phyloP scores from a whole-genome alignment of 2,113 vertebrate genomes.

The Pogonocichla stellata region DNA sequence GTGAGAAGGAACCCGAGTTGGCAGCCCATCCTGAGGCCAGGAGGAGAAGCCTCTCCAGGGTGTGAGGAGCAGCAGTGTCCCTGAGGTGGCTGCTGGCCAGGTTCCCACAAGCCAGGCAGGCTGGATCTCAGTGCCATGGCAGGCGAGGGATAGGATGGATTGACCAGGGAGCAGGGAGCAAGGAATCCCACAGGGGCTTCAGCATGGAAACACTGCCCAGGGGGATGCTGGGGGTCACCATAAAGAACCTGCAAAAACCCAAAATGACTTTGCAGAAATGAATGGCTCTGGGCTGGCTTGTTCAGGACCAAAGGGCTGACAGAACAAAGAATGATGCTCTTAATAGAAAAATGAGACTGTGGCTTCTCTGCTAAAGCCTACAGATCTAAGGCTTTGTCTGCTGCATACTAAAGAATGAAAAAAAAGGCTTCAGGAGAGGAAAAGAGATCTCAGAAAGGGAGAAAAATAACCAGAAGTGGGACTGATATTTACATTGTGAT shows the following conservation, averaged over 20 bases:
- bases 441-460: neutral
- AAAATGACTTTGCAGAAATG: neutral
- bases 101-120: neutral
- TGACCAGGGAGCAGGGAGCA: neutral
- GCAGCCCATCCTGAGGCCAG: neutral
- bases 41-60: neutral
- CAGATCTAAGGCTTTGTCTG: constrained; percentile 2
- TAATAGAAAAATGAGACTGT: constrained; percentile 25
- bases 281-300: neutral
- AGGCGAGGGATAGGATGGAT: neutral
- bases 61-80: neutral
- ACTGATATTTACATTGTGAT: neutral
- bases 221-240: neutral
- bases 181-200: neutral
- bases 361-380: neutral
- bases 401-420: constrained; percentile 1
- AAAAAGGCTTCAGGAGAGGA: neutral
- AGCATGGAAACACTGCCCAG: neutral
- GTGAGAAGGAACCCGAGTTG: neutral
- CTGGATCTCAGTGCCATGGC: neutral
- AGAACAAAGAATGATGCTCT: neutral
- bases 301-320: neutral
- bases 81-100: neutral
- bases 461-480: neutral
- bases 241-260: neutral